Percentiles rank a stretch among this genome's conserved stretches.
Conservation (phyloP, 2,113 vertebrate genomes). For the Triplophysa rosa region DNA sequence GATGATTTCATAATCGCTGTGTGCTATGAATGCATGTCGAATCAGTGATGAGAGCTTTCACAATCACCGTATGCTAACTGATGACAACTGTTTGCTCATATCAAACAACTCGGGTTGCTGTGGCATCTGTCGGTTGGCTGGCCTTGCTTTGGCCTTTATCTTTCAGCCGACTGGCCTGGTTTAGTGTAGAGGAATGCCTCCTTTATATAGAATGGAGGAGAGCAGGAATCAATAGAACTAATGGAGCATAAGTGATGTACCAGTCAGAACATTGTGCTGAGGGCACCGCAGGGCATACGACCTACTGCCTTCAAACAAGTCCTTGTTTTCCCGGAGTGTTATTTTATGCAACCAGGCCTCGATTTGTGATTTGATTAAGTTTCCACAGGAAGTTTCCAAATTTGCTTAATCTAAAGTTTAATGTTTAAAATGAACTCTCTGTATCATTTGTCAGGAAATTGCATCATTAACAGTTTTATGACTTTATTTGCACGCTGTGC, state of each 20-base stretch:
- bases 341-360: not conserved
- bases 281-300: not conserved
- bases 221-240: constrained; percentile 58
- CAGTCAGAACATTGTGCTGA: not conserved
- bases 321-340: not conserved
- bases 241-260: constrained; percentile 57
- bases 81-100: not conserved
- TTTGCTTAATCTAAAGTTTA: not conserved
- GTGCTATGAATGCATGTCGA: not conserved
- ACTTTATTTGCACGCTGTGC: not conserved
- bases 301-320: not conserved
- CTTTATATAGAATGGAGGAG: constrained; percentile 16
- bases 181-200: not conserved
- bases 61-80: not conserved
- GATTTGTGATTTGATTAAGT: not conserved
- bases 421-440: too few relatives aligned
- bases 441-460: not conserved
- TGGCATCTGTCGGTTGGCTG: not conserved
- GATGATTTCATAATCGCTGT: not conserved
- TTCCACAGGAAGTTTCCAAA: not conserved
- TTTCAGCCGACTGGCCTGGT: not conserved
- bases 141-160: constrained; percentile 5
- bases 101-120: not conserved
- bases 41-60: not conserved
- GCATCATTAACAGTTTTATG: not conserved